Evolutionary conservation across 2,113 vertebrate genomes (phyloP).

Genomic region (Myodes glareolus): DNA sequence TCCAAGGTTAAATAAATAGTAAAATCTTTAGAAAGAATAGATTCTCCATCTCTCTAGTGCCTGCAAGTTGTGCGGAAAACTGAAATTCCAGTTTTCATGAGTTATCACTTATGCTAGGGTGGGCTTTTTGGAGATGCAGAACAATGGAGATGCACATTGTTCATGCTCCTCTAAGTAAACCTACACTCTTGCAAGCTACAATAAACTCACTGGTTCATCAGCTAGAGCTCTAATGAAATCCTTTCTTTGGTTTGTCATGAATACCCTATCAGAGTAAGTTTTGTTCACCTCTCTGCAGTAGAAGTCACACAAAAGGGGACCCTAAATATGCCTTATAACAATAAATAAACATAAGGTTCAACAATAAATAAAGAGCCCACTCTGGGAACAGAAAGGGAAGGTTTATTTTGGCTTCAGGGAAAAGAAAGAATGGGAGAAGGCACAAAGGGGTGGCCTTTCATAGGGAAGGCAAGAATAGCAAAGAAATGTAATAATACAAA

Average conservation of each 20-base stretch:
- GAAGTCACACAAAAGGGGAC: neutral
- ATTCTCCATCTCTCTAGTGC: neutral
- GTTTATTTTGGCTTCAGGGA: neutral
- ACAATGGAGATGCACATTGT: neutral
- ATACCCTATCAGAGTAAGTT: neutral
- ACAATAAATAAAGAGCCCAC: neutral
- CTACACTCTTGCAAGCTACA: neutral
- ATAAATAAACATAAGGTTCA: neutral
- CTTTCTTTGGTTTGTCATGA: neutral
- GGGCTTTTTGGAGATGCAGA: neutral
- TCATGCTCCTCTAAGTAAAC: neutral
- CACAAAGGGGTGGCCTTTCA: fast-evolving
- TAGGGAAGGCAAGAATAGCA: neutral
- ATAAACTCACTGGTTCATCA: neutral
- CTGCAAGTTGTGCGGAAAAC: neutral
- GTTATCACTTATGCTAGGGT: too few relatives aligned
- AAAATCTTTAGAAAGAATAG: neutral
- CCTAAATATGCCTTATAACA: fast-evolving
- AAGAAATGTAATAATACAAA: neutral
- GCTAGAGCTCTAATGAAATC: too few relatives aligned
- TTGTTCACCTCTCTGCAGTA: neutral
- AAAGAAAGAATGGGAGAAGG: neutral
- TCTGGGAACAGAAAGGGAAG: neutral
- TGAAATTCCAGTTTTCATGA: neutral
- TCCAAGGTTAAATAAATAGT: neutral